Evolutionary conservation across 2,113 vertebrate genomes (phyloP), one percentile per base, ranked within the genome.

Genomic region (Eidolon helvum): DNA sequence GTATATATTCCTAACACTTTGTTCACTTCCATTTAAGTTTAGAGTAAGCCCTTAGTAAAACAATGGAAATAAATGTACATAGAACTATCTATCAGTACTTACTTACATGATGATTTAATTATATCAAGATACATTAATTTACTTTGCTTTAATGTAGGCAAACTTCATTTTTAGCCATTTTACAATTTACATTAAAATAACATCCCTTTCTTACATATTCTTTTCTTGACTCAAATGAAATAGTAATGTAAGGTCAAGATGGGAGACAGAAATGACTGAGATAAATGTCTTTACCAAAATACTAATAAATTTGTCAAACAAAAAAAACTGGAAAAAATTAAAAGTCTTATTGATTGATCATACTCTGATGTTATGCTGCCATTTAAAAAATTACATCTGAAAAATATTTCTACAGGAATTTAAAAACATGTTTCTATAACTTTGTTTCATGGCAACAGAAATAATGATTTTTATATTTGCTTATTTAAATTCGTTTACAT

Each of bases 271-370:
- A 90, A 96, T 8, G 89, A 96, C 94, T 97, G 82, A 96, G 92
- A 96, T 96, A 95, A 97, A 94, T 95, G 96, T 97, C 95, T 97
- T 97, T 96, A 97, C 92, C 96, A 96, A 97, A 96, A 93, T 91
- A 96, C 83, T 92, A 97, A 97, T 97, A 97, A 96, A 97, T 97
- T 97, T 97, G 95, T 97, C 96, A 96, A 96, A 93, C 85, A 30
- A 40, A 80, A 38, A 38, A 80, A 30, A 55, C 1, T 63, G 10
- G 28, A 28, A 18, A 59, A 69, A 79, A 21, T 16, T 80, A 65
- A 53, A 85, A 12, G 7, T 28, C 71, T 48, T 26, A 85, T n/a
- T 75, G 6, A 77, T 43, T 43, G 43, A 45, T n/a, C 7, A 71
- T n/a, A 69, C 26, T 85, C 26, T 87, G 61, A 63, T 79, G 26